Base-by-base conservation (phyloP, 2,888 invertebrate genomes). In the Sminthurides aquaticus region DNA sequence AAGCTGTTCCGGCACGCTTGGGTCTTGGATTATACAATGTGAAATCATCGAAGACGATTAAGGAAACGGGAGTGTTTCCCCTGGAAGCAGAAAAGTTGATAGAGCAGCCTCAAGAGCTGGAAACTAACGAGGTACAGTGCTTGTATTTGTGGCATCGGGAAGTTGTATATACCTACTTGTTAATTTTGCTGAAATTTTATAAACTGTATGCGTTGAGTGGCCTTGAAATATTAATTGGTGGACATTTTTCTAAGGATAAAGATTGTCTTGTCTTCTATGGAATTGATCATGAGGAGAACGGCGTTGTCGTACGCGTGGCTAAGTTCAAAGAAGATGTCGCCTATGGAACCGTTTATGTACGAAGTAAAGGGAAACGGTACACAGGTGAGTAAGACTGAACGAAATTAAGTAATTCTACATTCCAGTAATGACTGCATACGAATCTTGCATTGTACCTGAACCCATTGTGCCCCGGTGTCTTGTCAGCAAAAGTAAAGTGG, bases 211-310 rank as follows among this genome's bases (percentile, higher is more conserved):
- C n/a, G n/a, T n/a, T n/a, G 25, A 49, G 49, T 18, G 20, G 11
- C 22, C 28, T 27, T 24, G 3, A 48, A 60, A 61, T 27, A 3
- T 62, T n/a, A n/a, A n/a, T n/a, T n/a, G n/a, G n/a, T n/a, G n/a
- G n/a, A n/a, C n/a, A n/a, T n/a, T n/a, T n/a, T n/a, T n/a, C n/a
- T 20, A 52, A 72, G 73, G 65, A 70, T 54, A 76, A 77, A 26
- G 81, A 82, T 66, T 75, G 77, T 11, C 76, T 79, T 55, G 76
- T 79, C 8, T 78, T 87, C 60, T 82, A 82, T 55, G 84, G 84
- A 0, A 77, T 80, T 0, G 82, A 85, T 57, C 79, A 82, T 5
- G 81, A 84, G 20, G 86, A 85, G 0, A 81, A 84, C 57, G 79
- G 81, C 0, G 25, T 88, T 0, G 77, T 82, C 5, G 71, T 86